Evolutionary conservation across 1,140 invertebrate genomes (phyloP), one percentile per base, ranked within the genome.

Genomic region (Cotesia vestalis): DNA sequence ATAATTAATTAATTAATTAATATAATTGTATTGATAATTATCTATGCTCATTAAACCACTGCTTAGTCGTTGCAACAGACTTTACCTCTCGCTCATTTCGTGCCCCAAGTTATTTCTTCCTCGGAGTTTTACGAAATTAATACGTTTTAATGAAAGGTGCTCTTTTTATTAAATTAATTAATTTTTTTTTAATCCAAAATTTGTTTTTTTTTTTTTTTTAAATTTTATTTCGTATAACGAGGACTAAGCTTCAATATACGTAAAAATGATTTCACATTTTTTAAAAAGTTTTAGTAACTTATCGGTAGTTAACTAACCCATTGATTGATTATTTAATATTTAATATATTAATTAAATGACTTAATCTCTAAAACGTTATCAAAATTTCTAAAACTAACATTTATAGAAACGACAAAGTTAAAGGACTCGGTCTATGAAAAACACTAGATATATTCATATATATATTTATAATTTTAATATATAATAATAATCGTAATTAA

Each of bases 41-140:
- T 8, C 36, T 36, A 17, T 57, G 51, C n/a, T 68, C 17, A 59
- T 62, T 70, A 52, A 20, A 34, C 55, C 71, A 67, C 63, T 67
- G 59, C 35, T 55, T 68, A 69, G 61, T 64, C 59, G 66, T 73
- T 73, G 69, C 61, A 61, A 69, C 72, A 73, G 72, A 73, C 72
- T 73, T 73, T 73, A 69, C 72, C 72, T 73, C 72, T 73, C 72
- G 72, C 72, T 67, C 66, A 73, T 73, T 73, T 73, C 66, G 72
- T 69, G 27, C 27, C 27, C 27, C 27, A 27, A 27, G 27, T 27
- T 27, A 27, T 27, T 27, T 36, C 59, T 53, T 69, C 66, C 51
- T 63, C 64, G 53, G 57, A 14, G 20, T 11, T 36, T 35, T 14
- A 74, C 62, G 64, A 70, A 71, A 71, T 60, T 52, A 60, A 70